These are phyloP conservation scores for Egretta garzetta DNA, from an alignment of 2,113 vertebrate genomes.

Conservation along the genomic window DNA sequence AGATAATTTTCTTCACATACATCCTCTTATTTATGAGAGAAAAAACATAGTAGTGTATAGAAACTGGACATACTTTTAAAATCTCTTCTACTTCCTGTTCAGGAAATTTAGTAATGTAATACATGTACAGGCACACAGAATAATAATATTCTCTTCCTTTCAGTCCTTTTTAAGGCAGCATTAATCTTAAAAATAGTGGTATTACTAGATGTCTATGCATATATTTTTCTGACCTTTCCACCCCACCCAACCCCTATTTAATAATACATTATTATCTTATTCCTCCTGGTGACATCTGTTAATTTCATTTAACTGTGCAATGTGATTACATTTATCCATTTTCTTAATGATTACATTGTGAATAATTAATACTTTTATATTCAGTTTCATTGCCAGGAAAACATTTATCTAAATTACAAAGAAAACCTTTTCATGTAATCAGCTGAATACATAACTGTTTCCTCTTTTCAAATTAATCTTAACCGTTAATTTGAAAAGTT, in stretches of 20 bases:
- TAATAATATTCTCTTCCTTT: not conserved
- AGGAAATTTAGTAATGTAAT: not conserved
- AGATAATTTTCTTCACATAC: not conserved
- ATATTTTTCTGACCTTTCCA: not conserved
- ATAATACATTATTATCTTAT: not conserved
- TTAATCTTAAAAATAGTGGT: not conserved
- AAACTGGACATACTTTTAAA: not conserved
- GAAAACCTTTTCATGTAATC: constrained; percentile 22
- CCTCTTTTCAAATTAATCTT: constrained; percentile 12
- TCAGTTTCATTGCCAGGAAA: constrained; percentile 41
- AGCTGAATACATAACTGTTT: not conserved
- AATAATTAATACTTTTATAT: constrained; percentile 54
- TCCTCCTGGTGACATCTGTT: not conserved
- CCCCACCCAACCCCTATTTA: not conserved
- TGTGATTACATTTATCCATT: constrained; percentile 24
- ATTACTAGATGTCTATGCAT: not conserved
- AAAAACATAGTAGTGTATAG: not conserved
- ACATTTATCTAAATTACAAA: constrained; percentile 46
- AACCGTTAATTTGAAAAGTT: constrained; percentile 4
- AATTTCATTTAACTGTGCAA: constrained; percentile 45
- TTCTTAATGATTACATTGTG: constrained; percentile 51
- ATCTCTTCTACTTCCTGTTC: not conserved
- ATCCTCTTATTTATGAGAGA: not conserved
- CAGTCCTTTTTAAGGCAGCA: not conserved
- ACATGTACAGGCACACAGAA: not conserved